phyloP scores from a whole-genome alignment of 2,113 vertebrate genomes.

The Eubucco bourcierii region DNA sequence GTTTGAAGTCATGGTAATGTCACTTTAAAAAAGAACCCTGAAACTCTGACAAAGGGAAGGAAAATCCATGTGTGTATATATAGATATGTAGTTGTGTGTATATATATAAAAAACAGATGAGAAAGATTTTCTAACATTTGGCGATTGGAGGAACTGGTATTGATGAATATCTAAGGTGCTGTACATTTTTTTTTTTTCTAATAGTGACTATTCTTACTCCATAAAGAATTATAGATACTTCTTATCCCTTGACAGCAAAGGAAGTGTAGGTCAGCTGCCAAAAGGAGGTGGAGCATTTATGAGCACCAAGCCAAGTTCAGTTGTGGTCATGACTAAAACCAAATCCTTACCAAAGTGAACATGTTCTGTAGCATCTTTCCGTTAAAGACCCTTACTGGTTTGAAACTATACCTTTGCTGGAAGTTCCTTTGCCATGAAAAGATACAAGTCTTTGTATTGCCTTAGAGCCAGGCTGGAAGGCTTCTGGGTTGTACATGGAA shows the following conservation, averaged over 20 bases:
- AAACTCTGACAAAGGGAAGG: not conserved
- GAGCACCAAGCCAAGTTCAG: not conserved
- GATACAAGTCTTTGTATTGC: not conserved
- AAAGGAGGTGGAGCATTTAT: not conserved
- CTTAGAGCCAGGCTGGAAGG: not conserved
- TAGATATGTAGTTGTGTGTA: not conserved
- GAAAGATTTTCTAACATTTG: not conserved
- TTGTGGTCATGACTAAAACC: not conserved
- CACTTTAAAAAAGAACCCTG: not conserved
- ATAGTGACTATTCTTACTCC: not conserved
- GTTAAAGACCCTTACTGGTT: not conserved
- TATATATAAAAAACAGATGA: not conserved
- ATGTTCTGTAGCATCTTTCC: not conserved
- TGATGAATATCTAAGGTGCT: not conserved
- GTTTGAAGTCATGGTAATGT: not conserved
- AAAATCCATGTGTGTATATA: accelerated
- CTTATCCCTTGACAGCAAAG: not conserved
- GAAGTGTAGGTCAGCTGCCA: not conserved
- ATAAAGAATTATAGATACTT: not conserved
- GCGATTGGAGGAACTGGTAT: not conserved
- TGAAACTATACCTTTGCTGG: not conserved
- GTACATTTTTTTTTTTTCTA: not conserved
- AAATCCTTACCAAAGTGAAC: not conserved
- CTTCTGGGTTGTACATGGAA: not conserved
- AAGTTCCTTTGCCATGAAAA: not conserved